Conservation (phyloP, 2,113 vertebrate species). For the Psittacula cyanocephala region DNA sequence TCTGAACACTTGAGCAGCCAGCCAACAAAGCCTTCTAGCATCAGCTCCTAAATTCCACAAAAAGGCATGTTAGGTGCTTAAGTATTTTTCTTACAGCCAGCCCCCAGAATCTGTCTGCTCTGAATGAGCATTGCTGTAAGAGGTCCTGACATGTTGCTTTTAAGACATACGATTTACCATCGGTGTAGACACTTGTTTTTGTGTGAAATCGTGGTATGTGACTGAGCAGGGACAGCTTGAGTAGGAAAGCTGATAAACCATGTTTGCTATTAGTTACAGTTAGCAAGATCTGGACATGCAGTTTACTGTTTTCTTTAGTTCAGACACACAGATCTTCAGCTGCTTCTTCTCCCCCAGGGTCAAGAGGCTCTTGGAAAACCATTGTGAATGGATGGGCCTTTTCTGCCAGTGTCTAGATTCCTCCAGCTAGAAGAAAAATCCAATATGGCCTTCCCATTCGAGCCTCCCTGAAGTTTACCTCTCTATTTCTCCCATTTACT, state of each 20-base stretch:
- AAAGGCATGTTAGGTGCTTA: background rate
- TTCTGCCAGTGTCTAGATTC: background rate
- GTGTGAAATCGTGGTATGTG: background rate
- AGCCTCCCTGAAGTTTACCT: background rate
- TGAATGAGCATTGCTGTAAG: background rate
- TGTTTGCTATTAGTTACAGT: background rate
- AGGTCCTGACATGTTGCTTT: background rate
- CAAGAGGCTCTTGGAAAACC: background rate
- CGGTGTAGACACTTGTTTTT: background rate
- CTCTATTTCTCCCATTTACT: background rate
- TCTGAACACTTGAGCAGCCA: background rate
- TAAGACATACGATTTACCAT: background rate
- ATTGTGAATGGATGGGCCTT: background rate
- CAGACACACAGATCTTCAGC: background rate
- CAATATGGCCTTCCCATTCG: background rate
- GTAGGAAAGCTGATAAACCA: background rate
- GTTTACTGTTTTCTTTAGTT: background rate
- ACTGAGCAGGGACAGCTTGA: background rate
- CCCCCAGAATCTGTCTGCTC: background rate
- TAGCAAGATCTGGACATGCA: background rate
- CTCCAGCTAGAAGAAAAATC: background rate
- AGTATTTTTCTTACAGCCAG: conserved; percentile 1
- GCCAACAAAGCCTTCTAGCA: conserved; percentile 47
- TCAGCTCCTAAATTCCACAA: conserved; percentile 42
- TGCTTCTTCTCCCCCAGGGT: background rate